Conservation (phyloP, 2,888 invertebrate genomes). For the Hoplodrina blanda region DNA sequence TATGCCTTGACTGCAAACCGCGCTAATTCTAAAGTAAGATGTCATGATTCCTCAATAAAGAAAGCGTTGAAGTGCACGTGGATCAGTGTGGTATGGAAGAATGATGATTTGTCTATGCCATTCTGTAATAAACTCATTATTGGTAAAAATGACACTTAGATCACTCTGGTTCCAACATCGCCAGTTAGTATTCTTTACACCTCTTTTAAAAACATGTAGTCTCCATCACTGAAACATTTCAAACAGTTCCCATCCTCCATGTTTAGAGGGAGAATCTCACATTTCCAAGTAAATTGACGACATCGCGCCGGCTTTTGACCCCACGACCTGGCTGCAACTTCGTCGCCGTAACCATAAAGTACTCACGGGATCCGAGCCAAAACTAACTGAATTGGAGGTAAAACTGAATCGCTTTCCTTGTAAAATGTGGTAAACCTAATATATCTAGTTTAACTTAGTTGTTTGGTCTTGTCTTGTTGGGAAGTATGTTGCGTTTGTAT, state of each 20-base stretch:
- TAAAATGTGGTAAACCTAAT: not conserved
- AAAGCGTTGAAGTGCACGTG: too few relatives aligned
- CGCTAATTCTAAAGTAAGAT: too few relatives aligned
- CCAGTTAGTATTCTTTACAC: too few relatives aligned
- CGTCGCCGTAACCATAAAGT: slow-evolving; percentile 51
- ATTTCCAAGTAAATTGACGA: slow-evolving; percentile 57
- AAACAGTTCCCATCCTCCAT: slow-evolving; percentile 43
- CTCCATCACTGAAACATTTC: slow-evolving; percentile 34
- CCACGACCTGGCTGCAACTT: slow-evolving; percentile 41
- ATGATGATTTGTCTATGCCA: too few relatives aligned
- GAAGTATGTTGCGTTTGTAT: not conserved
- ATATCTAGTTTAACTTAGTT: not conserved
- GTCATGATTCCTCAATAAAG: too few relatives aligned
- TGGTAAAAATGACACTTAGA: too few relatives aligned
- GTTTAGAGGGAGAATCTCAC: slow-evolving; percentile 53
- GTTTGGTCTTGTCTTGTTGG: not conserved
- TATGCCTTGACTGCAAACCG: too few relatives aligned
- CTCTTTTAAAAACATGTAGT: not conserved
- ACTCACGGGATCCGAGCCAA: slow-evolving; percentile 47
- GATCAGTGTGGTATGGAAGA: too few relatives aligned
- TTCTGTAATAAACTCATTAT: too few relatives aligned
- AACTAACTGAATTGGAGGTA: slow-evolving; percentile 38
- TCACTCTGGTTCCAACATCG: too few relatives aligned
- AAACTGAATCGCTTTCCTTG: slow-evolving; percentile 22
- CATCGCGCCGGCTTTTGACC: slow-evolving; percentile 58